Conservation (phyloP, 2,888 invertebrate genomes). For the Buathra laborator region DNA sequence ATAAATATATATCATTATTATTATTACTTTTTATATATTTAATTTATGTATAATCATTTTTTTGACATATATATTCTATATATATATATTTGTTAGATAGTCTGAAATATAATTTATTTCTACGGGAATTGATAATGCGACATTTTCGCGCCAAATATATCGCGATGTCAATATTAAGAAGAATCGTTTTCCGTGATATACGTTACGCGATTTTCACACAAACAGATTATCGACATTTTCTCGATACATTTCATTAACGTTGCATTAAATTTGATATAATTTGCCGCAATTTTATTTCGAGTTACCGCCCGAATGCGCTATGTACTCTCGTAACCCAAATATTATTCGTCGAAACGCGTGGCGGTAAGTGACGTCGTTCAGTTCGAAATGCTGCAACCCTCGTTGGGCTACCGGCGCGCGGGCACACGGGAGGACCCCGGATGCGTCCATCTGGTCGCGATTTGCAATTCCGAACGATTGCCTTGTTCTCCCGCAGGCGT, state of each 20-base stretch:
- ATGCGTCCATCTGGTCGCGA: slow-evolving; percentile 77
- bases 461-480: slow-evolving; percentile 77
- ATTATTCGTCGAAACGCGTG: slow-evolving; percentile 70
- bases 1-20: background rate
- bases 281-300: background rate
- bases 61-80: background rate
- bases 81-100: background rate
- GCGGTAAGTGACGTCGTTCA: slow-evolving; percentile 30
- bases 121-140: too few relatives aligned
- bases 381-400: slow-evolving; percentile 39
- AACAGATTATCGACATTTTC: background rate
- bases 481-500: slow-evolving; percentile 44
- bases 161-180: too few relatives aligned
- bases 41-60: background rate
- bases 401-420: background rate
- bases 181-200: background rate
- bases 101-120: too few relatives aligned
- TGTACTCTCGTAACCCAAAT: slow-evolving; percentile 72
- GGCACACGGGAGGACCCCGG: slow-evolving; percentile 36
- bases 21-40: background rate
- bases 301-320: background rate
- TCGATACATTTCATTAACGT: background rate
- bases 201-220: background rate
- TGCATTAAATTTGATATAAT: background rate
- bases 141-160: too few relatives aligned